Percentiles rank a stretch among this genome's conserved stretches.
Evolutionary conservation across 2,888 invertebrate species (phyloP).

Genomic region (Drosophila mayaguana): DNA sequence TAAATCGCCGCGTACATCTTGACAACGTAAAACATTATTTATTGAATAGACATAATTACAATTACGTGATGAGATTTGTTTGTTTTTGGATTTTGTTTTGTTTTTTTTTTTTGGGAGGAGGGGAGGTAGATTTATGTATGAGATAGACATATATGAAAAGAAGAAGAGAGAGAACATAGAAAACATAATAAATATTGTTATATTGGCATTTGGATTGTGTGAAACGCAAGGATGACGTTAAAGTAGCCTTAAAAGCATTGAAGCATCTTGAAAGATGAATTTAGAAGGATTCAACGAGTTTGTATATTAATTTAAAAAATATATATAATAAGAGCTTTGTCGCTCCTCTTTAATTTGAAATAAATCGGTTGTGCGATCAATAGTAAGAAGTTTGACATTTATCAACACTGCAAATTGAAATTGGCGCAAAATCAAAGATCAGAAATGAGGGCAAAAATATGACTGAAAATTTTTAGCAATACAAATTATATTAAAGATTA

Average conservation of each 20-base stretch:
- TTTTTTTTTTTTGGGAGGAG: constrained; percentile 5
- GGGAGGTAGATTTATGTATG: constrained; percentile 31
- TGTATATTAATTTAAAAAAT: background rate
- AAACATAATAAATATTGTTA: constrained; percentile 48
- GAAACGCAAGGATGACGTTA: constrained; percentile 19
- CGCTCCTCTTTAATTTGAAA: background rate
- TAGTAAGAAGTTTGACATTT: background rate
- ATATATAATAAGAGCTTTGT: background rate
- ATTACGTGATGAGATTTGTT: constrained; percentile 34
- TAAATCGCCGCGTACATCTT: constrained; percentile 79
- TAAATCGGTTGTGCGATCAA: background rate
- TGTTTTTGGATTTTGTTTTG: background rate
- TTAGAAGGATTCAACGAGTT: background rate
- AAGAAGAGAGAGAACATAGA: constrained; percentile 63
- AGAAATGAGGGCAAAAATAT: background rate
- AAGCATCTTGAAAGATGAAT: constrained; percentile 1
- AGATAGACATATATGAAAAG: constrained; percentile 58
- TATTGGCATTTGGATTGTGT: constrained; percentile 8
- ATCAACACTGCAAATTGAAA: background rate
- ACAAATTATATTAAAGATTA: too few species aligned
- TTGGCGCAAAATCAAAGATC: background rate
- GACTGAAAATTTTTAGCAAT: too few species aligned
- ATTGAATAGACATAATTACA: constrained; percentile 26
- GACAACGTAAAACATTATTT: constrained; percentile 25
- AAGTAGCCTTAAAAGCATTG: constrained; percentile 30